Percentiles rank a stretch among this genome's conserved stretches.
Evolutionary conservation across 2,888 invertebrate species (phyloP).

Genomic region (Schrankia costaestrigalis): DNA sequence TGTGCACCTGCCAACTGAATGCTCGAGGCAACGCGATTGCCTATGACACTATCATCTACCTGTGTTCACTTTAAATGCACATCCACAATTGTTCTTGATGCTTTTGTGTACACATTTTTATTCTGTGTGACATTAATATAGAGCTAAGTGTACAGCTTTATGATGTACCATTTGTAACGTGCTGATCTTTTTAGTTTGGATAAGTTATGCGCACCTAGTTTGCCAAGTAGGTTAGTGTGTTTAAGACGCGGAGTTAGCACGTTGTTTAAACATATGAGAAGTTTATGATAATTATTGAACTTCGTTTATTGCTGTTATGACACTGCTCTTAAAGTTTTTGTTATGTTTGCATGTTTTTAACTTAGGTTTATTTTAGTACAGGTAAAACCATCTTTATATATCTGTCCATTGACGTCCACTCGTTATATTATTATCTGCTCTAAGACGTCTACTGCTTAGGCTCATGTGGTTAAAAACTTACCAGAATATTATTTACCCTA

Average conservation of each 20-base stretch:
- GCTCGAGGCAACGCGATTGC: constrained; percentile 49
- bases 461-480: too few species aligned
- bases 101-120: constrained; percentile 32
- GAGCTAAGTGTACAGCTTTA: constrained; percentile 6
- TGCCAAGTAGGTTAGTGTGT: constrained; percentile 29
- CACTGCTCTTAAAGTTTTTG: neutral
- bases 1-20: constrained; percentile 38
- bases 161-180: constrained; percentile 10
- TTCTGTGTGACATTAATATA: constrained; percentile 21
- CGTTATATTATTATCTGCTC: too few species aligned
- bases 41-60: constrained; percentile 63
- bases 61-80: constrained; percentile 54
- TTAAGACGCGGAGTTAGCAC: constrained; percentile 6
- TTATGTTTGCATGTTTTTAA: too few species aligned
- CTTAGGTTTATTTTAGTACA: too few species aligned
- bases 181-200: constrained; percentile 8
- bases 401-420: too few species aligned
- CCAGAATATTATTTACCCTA: too few species aligned
- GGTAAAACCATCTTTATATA: too few species aligned
- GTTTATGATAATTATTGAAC: constrained; percentile 2
- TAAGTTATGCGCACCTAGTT: constrained; percentile 7
- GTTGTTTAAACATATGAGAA: neutral
- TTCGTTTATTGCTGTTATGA: constrained; percentile 2
- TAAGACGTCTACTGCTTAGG: too few species aligned
- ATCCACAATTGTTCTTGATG: constrained; percentile 44